A percentile compares a stretch with the other conserved stretches of the same genome.
Evolutionary conservation across 2,113 vertebrate genomes (phyloP).

Genomic region (Grantiella picta): DNA sequence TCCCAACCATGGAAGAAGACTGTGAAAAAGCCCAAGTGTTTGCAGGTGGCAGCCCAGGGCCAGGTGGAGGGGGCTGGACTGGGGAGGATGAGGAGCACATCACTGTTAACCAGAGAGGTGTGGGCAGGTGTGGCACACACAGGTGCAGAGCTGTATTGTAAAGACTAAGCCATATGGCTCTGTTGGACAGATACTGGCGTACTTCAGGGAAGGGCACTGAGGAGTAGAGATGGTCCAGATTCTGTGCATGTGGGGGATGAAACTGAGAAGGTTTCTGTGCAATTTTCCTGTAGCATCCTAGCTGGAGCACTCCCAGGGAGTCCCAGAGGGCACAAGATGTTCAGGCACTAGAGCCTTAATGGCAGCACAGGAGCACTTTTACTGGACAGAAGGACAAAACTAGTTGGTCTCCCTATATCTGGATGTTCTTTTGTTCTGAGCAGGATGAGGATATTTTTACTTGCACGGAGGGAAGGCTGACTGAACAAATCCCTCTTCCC

Average conservation of each 20-base stretch:
- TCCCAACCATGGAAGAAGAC: neutral
- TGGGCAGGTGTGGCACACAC: neutral
- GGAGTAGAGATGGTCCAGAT: neutral
- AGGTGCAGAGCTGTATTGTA: neutral
- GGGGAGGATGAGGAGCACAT: neutral
- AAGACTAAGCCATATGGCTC: neutral
- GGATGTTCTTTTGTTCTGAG: neutral
- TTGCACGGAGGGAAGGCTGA: neutral
- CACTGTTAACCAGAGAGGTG: neutral
- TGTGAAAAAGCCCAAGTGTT: neutral
- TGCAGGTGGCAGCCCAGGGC: neutral
- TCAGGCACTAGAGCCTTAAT: neutral
- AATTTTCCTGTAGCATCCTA: neutral
- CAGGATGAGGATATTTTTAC: neutral
- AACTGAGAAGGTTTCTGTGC: neutral
- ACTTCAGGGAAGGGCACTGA: neutral
- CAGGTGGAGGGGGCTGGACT: neutral
- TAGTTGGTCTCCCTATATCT: neutral
- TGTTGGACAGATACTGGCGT: neutral
- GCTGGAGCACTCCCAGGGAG: neutral
- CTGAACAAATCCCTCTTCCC: neutral
- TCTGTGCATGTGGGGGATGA: neutral
- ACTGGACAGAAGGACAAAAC: neutral
- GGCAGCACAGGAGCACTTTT: neutral
- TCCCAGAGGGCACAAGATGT: neutral